A percentile compares a stretch with the other conserved stretches of the same genome.
Conservation (phyloP, 2,797 vertebrate species). For the Alauda arvensis region DNA sequence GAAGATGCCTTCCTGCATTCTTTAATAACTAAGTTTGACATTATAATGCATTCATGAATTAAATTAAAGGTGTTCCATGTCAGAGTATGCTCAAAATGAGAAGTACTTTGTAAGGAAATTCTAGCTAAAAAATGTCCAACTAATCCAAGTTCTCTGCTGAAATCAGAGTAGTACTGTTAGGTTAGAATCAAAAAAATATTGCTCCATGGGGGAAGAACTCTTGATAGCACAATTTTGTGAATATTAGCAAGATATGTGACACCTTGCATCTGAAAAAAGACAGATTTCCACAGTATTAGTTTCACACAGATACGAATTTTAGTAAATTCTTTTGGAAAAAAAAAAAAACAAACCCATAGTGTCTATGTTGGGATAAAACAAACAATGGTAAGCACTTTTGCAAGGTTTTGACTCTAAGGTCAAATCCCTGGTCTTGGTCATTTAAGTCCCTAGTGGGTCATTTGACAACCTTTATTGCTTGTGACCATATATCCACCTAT, state of each 20-base stretch:
- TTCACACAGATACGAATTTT: not conserved
- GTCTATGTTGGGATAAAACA: not conserved
- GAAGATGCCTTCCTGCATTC: slow-evolving; percentile 15
- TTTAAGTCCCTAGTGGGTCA: not conserved
- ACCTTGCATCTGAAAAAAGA: not conserved
- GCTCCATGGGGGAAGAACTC: not conserved
- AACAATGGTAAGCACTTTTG: not conserved
- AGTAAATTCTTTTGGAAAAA: not conserved
- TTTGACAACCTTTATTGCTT: not conserved
- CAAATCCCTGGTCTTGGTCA: not conserved
- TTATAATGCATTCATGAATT: not conserved
- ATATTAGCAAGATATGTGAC: not conserved
- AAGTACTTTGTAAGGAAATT: not conserved
- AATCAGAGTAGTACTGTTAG: not conserved
- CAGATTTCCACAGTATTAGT: not conserved
- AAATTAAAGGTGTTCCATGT: not conserved
- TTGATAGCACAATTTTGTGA: not conserved
- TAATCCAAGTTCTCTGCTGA: not conserved
- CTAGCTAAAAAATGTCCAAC: not conserved
- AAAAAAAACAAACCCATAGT: not conserved
- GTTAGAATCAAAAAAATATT: not conserved
- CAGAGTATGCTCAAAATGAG: not conserved
- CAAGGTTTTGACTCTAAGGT: not conserved
- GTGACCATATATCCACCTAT: not conserved
- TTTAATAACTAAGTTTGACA: not conserved